Percentiles rank a stretch among this genome's conserved stretches.
These are phyloP conservation scores for Ornithoptera priamus DNA, from an alignment of 2,888 invertebrate genomes.

Conservation along the genomic window DNA sequence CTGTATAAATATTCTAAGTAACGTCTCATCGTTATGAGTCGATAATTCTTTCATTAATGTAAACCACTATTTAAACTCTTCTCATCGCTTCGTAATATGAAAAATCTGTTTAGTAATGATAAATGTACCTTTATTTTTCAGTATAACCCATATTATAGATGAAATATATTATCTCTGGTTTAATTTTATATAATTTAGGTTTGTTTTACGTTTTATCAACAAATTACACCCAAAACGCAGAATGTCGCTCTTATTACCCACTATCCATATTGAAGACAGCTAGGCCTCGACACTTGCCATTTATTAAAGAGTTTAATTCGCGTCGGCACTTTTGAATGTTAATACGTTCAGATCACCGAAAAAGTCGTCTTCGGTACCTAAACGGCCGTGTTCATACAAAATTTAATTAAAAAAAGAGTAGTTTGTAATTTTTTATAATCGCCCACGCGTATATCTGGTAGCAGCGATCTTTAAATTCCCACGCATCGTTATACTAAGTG, in stretches of 20 bases:
- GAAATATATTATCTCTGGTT: too few relatives aligned
- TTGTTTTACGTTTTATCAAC: neutral
- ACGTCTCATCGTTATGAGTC: too few relatives aligned
- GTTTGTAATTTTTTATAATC: constrained; percentile 26
- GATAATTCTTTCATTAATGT: too few relatives aligned
- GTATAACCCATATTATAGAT: too few relatives aligned
- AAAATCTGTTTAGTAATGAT: too few relatives aligned
- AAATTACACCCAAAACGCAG: neutral
- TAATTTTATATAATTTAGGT: too few relatives aligned
- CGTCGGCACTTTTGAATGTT: constrained; percentile 24
- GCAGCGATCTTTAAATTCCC: constrained; percentile 22
- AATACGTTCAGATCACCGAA: constrained; percentile 15
- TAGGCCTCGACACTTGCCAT: constrained; percentile 5
- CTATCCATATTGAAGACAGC: neutral
- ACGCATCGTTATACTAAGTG: constrained; percentile 28
- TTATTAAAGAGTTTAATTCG: constrained; percentile 15
- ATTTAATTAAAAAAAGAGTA: constrained; percentile 28
- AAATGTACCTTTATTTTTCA: too few relatives aligned
- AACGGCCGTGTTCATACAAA: constrained; percentile 24
- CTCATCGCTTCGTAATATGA: too few relatives aligned
- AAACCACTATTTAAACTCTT: too few relatives aligned
- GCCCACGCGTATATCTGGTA: constrained; percentile 25
- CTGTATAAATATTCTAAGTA: too few relatives aligned
- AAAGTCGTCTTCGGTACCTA: constrained; percentile 23
- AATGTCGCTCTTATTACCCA: neutral